Evolutionary conservation across 2,797 vertebrate species (phyloP).

Genomic region (Emydoidea blandingii): DNA sequence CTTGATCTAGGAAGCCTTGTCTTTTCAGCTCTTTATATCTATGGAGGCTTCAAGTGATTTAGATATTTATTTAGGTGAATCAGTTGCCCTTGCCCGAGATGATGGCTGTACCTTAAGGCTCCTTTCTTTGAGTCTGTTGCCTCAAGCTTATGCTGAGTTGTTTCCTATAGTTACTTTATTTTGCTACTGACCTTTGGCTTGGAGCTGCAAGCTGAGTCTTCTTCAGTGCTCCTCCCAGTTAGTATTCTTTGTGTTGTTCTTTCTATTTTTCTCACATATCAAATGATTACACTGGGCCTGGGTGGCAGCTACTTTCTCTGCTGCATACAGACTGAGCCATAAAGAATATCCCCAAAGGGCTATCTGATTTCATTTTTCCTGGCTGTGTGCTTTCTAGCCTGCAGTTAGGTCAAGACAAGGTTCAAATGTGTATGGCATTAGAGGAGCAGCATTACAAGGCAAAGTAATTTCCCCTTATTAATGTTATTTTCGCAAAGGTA

Average conservation of each 20-base stretch:
- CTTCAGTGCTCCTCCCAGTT: background rate
- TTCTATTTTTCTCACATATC: background rate
- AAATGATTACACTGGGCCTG: background rate
- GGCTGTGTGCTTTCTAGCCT: background rate
- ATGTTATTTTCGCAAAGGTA: background rate
- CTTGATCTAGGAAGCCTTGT: background rate
- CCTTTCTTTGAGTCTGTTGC: background rate
- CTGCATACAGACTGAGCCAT: background rate
- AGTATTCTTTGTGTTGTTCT: background rate
- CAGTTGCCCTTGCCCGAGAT: background rate
- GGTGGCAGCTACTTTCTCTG: background rate
- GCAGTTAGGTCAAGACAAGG: background rate
- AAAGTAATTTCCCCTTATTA: background rate
- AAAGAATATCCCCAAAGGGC: background rate
- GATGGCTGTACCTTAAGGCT: background rate
- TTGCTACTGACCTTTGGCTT: background rate
- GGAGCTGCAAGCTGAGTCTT: constrained; percentile 1
- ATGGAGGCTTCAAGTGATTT: constrained; percentile 6
- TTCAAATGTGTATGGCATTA: background rate
- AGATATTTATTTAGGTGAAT: constrained; percentile 27
- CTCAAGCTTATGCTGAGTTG: background rate
- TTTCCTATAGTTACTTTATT: background rate
- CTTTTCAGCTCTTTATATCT: background rate
- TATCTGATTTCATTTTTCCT: background rate
- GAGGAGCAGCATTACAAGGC: background rate